phyloP scores from a whole-genome alignment of 2,113 vertebrate species.

The Ptyas mucosa region DNA sequence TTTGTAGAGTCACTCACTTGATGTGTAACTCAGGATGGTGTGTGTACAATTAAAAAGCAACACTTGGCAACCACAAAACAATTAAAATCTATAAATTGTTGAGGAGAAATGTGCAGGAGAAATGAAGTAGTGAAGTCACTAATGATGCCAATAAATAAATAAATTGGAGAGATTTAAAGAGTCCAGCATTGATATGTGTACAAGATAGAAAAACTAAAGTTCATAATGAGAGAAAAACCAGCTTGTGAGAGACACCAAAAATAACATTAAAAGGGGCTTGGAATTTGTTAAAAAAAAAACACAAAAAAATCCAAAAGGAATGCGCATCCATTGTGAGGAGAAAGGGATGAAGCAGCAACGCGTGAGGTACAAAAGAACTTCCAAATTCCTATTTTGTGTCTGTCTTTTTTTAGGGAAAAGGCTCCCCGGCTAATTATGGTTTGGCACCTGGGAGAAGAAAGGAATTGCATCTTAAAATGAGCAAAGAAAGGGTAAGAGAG shows the following conservation, averaged over 20 bases:
- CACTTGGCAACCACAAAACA: not conserved
- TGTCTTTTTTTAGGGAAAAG: not conserved
- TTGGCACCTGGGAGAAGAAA: too few relatives aligned
- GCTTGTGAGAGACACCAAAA: not conserved
- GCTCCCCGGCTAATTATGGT: too few relatives aligned
- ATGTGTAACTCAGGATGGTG: not conserved
- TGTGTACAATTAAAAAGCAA: not conserved
- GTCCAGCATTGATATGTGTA: not conserved
- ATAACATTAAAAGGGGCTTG: not conserved
- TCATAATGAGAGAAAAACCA: not conserved
- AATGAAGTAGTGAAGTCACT: not conserved
- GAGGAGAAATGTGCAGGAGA: not conserved
- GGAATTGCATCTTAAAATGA: too few relatives aligned
- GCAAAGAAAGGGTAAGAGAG: too few relatives aligned
- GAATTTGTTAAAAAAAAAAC: not conserved
- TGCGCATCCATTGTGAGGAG: not conserved
- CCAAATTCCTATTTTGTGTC: not conserved
- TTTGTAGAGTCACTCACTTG: not conserved
- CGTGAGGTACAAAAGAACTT: not conserved
- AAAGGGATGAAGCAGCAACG: not conserved
- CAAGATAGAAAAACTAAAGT: not conserved
- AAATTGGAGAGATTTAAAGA: not conserved
- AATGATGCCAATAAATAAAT: not conserved
- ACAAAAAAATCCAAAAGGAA: not conserved
- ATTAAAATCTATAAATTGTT: not conserved